Evolutionary conservation across 2,113 vertebrate species (phyloP).

Genomic region (Ammodytes dubius): DNA sequence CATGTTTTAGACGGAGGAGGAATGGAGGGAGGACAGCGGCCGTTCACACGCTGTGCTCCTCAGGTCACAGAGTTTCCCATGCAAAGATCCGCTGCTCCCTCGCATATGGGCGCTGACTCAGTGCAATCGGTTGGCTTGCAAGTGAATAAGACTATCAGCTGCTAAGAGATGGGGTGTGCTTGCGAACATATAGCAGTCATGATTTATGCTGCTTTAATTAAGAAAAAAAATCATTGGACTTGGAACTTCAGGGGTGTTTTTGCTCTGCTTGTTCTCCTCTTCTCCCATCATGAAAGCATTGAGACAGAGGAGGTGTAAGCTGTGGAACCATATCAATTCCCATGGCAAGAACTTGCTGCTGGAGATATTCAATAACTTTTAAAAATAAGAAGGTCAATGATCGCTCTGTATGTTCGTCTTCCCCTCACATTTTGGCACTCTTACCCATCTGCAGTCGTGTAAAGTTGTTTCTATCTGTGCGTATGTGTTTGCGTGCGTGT

Average conservation of each 20-base stretch:
- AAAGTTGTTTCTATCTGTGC: conserved; percentile 42
- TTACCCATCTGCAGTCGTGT: conserved; percentile 19
- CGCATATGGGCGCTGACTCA: conserved; percentile 59
- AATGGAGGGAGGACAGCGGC: conserved; percentile 31
- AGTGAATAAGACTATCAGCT: conserved; percentile 13
- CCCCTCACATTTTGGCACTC: conserved; percentile 19
- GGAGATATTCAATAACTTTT: conserved; percentile 46
- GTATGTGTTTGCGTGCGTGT: conserved; percentile 33
- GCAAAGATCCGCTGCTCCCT: conserved; percentile 48
- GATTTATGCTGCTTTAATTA: conserved; percentile 41
- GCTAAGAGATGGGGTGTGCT: conserved; percentile 6
- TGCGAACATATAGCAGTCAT: conserved; percentile 29
- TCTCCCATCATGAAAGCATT: conserved; percentile 51
- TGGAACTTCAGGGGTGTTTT: conserved; percentile 8
- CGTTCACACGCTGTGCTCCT: conserved; percentile 70
- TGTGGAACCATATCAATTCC: conserved; percentile 44
- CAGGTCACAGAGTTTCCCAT: conserved; percentile 72
- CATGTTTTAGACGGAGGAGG: conserved; percentile 70
- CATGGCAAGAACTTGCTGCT: conserved; percentile 26
- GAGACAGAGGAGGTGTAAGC: conserved; percentile 46
- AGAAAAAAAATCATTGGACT: neutral
- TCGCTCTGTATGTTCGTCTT: conserved; percentile 31
- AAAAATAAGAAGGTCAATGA: conserved; percentile 48
- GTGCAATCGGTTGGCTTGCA: conserved; percentile 29
- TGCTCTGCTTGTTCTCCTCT: conserved; percentile 33